These are phyloP conservation scores for Chunga burmeisteri DNA, from an alignment of 2,113 vertebrate species.

Conservation along the genomic window DNA sequence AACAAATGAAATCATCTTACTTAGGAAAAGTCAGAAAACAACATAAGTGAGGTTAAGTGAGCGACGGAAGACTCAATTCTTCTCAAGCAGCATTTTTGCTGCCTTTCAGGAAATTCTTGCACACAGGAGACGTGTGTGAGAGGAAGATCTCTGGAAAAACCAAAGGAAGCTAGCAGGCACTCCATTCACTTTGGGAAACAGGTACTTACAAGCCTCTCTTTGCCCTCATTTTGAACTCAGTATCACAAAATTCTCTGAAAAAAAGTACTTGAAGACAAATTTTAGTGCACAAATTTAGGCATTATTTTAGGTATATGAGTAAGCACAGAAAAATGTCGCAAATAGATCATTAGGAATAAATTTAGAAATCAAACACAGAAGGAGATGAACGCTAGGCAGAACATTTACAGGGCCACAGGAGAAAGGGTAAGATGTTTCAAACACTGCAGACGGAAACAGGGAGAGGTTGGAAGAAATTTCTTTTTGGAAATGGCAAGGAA, in stretches of 20 bases:
- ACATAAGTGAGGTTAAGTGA: not conserved
- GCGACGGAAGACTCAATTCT: not conserved
- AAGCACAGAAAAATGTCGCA: not conserved
- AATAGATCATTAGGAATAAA: slow-evolving; percentile 10
- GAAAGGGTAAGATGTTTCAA: not conserved
- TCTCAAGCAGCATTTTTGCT: not conserved
- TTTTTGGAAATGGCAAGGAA: not conserved
- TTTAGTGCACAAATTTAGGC: not conserved
- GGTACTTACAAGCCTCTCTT: not conserved
- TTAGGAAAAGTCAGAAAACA: not conserved
- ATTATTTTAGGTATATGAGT: not conserved
- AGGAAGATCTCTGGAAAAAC: not conserved
- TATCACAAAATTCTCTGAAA: not conserved
- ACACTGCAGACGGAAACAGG: not conserved
- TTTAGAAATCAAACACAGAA: not conserved
- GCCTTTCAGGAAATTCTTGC: not conserved
- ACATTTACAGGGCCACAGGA: not conserved
- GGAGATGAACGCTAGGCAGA: not conserved
- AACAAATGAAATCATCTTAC: not conserved
- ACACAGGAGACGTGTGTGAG: not conserved
- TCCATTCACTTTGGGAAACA: not conserved
- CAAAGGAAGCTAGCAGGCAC: not conserved
- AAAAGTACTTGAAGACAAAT: not conserved
- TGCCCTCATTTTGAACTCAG: not conserved
- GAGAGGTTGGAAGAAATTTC: not conserved